Base-by-base conservation (phyloP, 2,888 invertebrate genomes). In the Latheticus oryzae region DNA sequence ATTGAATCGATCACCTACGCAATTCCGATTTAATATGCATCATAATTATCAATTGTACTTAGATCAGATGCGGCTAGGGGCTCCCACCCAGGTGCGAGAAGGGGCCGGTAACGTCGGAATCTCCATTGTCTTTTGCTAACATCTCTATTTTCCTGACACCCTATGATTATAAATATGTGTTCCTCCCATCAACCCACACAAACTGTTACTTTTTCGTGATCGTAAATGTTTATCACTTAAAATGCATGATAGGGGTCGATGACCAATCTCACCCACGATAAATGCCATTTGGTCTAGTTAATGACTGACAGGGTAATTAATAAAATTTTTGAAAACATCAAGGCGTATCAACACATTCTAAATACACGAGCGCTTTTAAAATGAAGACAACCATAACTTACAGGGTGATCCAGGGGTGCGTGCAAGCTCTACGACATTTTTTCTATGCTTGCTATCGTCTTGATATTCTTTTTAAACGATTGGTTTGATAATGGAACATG, bases 41-140 rank as follows among this genome's bases (percentile, higher is more conserved):
- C 47, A 56, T 56, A 50, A 56, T 56, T 61, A 65, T 63, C 60
- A 63, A 62, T 63, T 60, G 62, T 53, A 52, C 45, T 60, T 60
- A 63, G 63, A 63, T 61, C 55, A 58, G 42, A 61, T 37, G 63
- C 58, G 65, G 57, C 54, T 32, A 45, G 17, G 21, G 42, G 58
- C 59, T 58, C 64, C 69, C 67, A 68, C 62, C 66, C 65, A 66
- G 63, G 64, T 61, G 66, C 63, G 56, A 55, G 54, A 54, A 67
- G 61, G 62, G 61, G 59, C 60, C 63, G 64, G 56, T 66, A 58
- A 62, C 67, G 63, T 63, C 62, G 59, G 65, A 58, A 63, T 57
- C 60, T 60, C 70, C 62, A 70, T 71, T 71, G 70, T 71, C 68
- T 69, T 66, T 57, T 61, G 64, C 60, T 66, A 68, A 71, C 69